Percentiles rank a stretch among this genome's conserved stretches.
These are phyloP conservation scores for Eilema depressum DNA, from an alignment of 2,888 invertebrate genomes.

Conservation along the genomic window DNA sequence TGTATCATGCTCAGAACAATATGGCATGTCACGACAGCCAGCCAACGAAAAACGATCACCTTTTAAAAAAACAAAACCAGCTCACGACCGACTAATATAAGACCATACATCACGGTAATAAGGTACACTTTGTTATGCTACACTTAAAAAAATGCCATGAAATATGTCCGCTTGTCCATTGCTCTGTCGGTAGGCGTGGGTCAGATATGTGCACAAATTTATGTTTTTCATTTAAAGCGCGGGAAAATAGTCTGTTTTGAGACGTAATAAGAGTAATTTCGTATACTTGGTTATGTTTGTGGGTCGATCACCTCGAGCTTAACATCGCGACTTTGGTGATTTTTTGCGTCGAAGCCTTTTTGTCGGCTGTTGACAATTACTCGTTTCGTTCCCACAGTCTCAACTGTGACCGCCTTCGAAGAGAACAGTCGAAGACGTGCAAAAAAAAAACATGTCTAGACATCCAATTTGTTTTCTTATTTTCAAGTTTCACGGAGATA, in stretches of 20 bases:
- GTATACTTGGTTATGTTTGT: slow-evolving; percentile 43
- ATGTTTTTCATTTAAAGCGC: slow-evolving; percentile 59
- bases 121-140: slow-evolving; percentile 60
- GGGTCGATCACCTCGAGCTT: slow-evolving; percentile 73
- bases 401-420: slow-evolving; percentile 53
- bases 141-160: slow-evolving; percentile 69
- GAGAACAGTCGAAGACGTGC: slow-evolving; percentile 45
- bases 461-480: slow-evolving; percentile 40
- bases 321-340: slow-evolving; percentile 64
- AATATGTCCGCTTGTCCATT: slow-evolving; percentile 81
- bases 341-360: slow-evolving; percentile 60
- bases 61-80: slow-evolving; percentile 61
- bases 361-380: slow-evolving; percentile 70
- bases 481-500: slow-evolving; percentile 9
- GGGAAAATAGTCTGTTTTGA: slow-evolving; percentile 66
- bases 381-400: slow-evolving; percentile 65
- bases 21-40: slow-evolving; percentile 83
- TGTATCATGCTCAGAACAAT: slow-evolving; percentile 83
- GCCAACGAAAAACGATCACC: slow-evolving; percentile 76
- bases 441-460: slow-evolving; percentile 45
- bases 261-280: slow-evolving; percentile 61
- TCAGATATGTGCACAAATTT: slow-evolving; percentile 75
- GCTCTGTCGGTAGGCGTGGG: slow-evolving; percentile 81
- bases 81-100: slow-evolving; percentile 52
- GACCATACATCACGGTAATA: slow-evolving; percentile 63